Base-by-base conservation (phyloP, 2,113 vertebrate genomes). In the Bubo scandiacus region DNA sequence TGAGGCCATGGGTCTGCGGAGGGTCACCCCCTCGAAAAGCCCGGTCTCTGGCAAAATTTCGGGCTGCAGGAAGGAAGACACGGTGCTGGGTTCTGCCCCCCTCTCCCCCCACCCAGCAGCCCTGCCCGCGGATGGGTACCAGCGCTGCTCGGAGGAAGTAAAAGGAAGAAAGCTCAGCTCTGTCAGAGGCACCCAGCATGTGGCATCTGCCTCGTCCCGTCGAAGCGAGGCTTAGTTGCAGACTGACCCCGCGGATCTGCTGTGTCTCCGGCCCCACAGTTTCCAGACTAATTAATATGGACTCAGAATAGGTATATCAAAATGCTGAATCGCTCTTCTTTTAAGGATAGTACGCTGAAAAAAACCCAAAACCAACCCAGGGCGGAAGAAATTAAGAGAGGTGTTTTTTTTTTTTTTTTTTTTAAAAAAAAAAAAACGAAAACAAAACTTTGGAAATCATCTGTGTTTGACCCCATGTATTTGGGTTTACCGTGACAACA, bases 361-460 rank as follows among this genome's bases (percentile, higher is more conserved):
- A 66, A 51, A 32, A 47, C 5, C 5, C 27, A 77, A 34, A 40
- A 34, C 16, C n/a, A 18, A 8, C 10, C 7, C 5, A 32, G 5
- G 10, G 26, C 0, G 0, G 43, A 61, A 72, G 63, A 67, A 80
- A 63, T 55, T 51, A 29, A 34, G 13, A 57, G 7, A 11, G 0
- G 0, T 13, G 20, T 45, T 47, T 30, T 45, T 16, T 45, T 45
- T 8, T 45, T 45, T 45, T 0, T 13, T 32, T 51, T 47, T 30
- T 65, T 29, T 36, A 11, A 20, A 10, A 47, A 47, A 45, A 45
- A 45, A 38, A 14, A 36, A 36, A 36, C 45, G 14, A 42, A 34
- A 3, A 12, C 3, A 55, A 73, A 91, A 15, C 4, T 30, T 42
- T 32, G n/a, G 66, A 65, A 27, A 36, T 55, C 5, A 70, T 84